Evolutionary conservation across 2,113 vertebrate genomes (phyloP).

Genomic region (Sylvilagus bachmani): DNA sequence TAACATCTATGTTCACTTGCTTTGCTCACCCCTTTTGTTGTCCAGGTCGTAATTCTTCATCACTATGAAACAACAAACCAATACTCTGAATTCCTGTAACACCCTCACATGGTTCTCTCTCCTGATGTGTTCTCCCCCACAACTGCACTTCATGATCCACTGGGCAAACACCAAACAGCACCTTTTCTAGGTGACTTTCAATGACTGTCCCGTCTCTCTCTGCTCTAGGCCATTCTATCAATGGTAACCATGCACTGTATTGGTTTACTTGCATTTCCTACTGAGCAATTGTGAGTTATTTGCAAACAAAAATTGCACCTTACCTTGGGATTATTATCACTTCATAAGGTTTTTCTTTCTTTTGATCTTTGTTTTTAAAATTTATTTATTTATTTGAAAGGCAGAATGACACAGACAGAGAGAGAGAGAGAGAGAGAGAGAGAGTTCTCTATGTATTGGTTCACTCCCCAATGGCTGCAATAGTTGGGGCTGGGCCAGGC

Average conservation of each 20-base stretch:
- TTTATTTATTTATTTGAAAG: too few species aligned
- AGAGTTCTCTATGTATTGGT: too few species aligned
- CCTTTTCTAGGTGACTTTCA: background rate
- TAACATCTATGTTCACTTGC: too few species aligned
- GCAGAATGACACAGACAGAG: too few species aligned
- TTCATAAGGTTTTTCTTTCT: background rate
- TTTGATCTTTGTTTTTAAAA: too few species aligned
- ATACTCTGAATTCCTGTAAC: too few species aligned
- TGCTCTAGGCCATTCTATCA: background rate
- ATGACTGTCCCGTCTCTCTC: background rate
- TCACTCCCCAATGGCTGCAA: too few species aligned
- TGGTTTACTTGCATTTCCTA: background rate
- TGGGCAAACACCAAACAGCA: background rate
- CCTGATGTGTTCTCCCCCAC: background rate
- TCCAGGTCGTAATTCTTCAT: too few species aligned
- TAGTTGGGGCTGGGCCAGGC: too few species aligned
- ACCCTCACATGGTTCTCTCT: background rate
- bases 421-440: too few species aligned
- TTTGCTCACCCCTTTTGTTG: too few species aligned
- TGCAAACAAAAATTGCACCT: background rate
- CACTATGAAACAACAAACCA: too few species aligned
- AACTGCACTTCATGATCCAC: background rate
- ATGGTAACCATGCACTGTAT: background rate
- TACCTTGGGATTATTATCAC: background rate
- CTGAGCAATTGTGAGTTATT: background rate